Evolutionary conservation across 2,888 invertebrate species (phyloP), one percentile per base, ranked within the genome.

Genomic region (Troides helena): DNA sequence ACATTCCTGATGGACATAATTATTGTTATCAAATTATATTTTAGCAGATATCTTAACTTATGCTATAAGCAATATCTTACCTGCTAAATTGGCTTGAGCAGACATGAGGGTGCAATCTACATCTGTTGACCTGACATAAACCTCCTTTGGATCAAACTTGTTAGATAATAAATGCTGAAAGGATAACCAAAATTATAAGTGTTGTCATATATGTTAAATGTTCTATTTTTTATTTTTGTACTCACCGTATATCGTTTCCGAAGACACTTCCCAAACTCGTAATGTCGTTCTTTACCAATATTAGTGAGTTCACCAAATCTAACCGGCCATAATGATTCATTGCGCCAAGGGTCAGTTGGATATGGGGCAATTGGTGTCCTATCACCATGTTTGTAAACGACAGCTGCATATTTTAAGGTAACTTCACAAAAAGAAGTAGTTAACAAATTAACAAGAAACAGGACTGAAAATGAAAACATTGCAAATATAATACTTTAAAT

Each of bases 21-120:
- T 25, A 23, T 39, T 36, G 7, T 3, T 73, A 57, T n/a, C 60
- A 58, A 21, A 14, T 18, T 25, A 62, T 23, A 57, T 25, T 10
- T 63, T 63, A 58, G n/a, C 5, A 21, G 10, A 62, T 18, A 46
- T 43, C 39, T 7, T 30, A 18, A 23, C 14, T 17, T 25, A 25
- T 25, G 25, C 4, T 10, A 21, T 17, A n/a, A 21, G 8, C 25
- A 23, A 57, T 30, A 62, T 66, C 53, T 67, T 74, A 92, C 93
- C 93, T 66, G 97, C 97, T 73, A 98, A 90, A 83, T 97, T 95
- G 1, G 95, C 93, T 80, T 95, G 94, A 0, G 97, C 98, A 69
- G 97, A 98, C 96, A 97, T 97, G 14, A 98, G 87, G 0, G 98
- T 97, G 39, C 98, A 94, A 87, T 98, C 98, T 21, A 96, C 95